Base-by-base conservation (phyloP, 2,888 invertebrate species). In the Gonocerus acuteangulatus region DNA sequence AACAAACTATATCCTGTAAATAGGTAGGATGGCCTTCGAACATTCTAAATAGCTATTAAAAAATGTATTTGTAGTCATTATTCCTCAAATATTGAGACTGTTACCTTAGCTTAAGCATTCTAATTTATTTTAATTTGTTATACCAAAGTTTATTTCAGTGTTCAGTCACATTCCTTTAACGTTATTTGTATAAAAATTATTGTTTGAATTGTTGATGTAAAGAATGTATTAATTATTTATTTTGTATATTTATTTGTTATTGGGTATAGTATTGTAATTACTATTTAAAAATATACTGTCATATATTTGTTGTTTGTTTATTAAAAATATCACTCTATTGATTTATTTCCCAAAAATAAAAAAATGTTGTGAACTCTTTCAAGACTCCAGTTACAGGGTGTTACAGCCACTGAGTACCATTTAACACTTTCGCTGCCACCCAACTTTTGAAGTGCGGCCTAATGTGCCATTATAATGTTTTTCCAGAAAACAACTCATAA, bases 161-260 rank as follows among this genome's bases (percentile, higher is more conserved):
- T 58, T 48, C 22, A 56, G 18, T 56, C 23, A 58, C 58, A 58
- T 58, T 58, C 58, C 58, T 47, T 48, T 32, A 23, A 23, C 3
- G 7, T 56, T 13, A 21, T 23, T 19, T 45, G 58, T 58, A 48
- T 47, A 58, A 45, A 58, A 47, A 47, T 45, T 18, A 32, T 56
- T 52, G 32, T 19, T 52, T 9, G 15, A 36, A 52, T 54, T 54
- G 54, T 44, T 54, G 36, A 23, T 39, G 27, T 36, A 44, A 42
- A 54, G 36, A 51, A 34, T 51, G 51, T 36, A 51, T 51, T 52
- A 36, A 22, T 54, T 54, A 54, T 54, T 54, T 54, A 54, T 54
- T 54, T 54, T 54, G 54, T 54, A 54, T 54, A 54, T 39, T 54
- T 54, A 54, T 54, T 52, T 54, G 54, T 54, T 54, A 21, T 36